Evolutionary conservation across 2,888 invertebrate genomes (phyloP).

Genomic region (Germaria angustata): DNA sequence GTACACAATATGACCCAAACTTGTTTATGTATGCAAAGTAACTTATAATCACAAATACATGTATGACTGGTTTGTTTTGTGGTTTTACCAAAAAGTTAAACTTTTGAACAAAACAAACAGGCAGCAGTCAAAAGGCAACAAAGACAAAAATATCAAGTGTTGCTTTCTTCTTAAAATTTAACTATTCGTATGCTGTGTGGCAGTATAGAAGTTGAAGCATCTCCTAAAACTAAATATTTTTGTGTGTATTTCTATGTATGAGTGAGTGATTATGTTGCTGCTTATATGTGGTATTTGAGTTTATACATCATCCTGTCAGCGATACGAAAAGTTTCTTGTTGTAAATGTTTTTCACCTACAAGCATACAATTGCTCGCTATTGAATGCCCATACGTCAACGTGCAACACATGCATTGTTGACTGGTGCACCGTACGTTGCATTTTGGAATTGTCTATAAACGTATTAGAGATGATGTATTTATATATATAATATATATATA

Average conservation of each 20-base stretch:
- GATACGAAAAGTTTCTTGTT: constrained; percentile 35
- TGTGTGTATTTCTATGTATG: neutral
- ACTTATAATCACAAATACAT: neutral
- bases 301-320: constrained; percentile 57
- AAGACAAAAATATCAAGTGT: constrained; percentile 10
- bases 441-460: neutral
- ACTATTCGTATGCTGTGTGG: neutral
- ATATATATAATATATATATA: too few relatives aligned
- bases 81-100: constrained; percentile 45
- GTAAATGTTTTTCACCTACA: neutral
- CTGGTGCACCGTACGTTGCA: too few relatives aligned
- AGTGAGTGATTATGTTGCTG: neutral
- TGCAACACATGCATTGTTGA: neutral
- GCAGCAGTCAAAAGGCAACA: neutral
- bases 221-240: neutral
- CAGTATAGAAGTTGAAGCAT: neutral
- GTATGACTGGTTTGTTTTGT: constrained; percentile 59
- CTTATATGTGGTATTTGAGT: constrained; percentile 36
- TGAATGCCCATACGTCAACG: neutral
- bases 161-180: neutral
- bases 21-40: too few relatives aligned
- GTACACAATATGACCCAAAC: too few relatives aligned
- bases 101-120: constrained; percentile 9
- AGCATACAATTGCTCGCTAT: neutral
- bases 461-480: neutral